Evolutionary conservation across 1,140 invertebrate species (phyloP).

Genomic region (Nasonia vitripennis): DNA sequence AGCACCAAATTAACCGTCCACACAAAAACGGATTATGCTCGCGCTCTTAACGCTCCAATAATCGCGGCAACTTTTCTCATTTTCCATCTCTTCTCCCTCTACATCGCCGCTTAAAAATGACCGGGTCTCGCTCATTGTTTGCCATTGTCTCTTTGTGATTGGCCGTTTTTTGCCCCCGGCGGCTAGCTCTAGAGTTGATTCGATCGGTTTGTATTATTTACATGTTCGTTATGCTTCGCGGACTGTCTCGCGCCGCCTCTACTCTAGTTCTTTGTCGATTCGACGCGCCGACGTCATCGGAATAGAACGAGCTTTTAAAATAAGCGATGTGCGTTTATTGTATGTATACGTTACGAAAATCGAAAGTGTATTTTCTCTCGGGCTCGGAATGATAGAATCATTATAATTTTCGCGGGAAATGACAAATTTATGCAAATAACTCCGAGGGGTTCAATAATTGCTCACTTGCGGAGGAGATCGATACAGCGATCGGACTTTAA

Average conservation of each 20-base stretch:
- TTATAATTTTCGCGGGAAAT: neutral
- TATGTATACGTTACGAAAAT: neutral
- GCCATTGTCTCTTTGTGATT: slow-evolving; percentile 47
- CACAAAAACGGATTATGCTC: slow-evolving; percentile 22
- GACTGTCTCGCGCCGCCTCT: slow-evolving; percentile 52
- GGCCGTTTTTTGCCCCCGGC: slow-evolving; percentile 51
- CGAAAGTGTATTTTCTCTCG: neutral
- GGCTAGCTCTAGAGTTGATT: neutral
- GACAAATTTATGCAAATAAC: neutral
- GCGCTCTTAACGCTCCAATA: slow-evolving; percentile 31
- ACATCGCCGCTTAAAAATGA: slow-evolving; percentile 20
- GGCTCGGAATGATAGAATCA: neutral
- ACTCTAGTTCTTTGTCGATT: slow-evolving; percentile 54
- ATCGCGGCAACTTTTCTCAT: slow-evolving; percentile 19
- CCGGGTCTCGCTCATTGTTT: slow-evolving; percentile 45
- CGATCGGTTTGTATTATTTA: slow-evolving; percentile 60
- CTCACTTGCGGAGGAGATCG: neutral
- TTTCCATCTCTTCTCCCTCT: slow-evolving; percentile 22
- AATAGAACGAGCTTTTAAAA: neutral
- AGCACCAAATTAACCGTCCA: neutral
- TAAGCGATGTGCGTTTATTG: neutral
- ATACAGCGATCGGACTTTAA: neutral
- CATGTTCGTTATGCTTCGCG: slow-evolving; percentile 56
- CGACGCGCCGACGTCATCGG: slow-evolving; percentile 22
- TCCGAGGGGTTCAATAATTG: neutral